Evolutionary conservation across 1,140 invertebrate genomes (phyloP).

Genomic region (Diuraphis noxia): DNA sequence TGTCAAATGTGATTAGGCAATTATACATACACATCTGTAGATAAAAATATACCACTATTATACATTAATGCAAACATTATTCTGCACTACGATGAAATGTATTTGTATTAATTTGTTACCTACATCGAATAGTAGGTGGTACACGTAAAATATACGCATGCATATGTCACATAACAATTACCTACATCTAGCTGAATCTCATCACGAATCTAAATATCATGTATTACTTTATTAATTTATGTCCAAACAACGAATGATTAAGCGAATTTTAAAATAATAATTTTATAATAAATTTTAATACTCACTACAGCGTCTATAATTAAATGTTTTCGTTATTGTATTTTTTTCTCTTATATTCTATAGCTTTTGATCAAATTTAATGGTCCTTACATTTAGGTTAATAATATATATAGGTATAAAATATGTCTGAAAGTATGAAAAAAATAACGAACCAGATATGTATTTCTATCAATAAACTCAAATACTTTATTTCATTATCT

Average conservation of each 20-base stretch:
- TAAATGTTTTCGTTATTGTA: neutral
- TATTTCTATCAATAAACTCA: neutral
- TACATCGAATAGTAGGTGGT: too few species aligned
- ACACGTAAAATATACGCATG: neutral
- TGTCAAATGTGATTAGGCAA: neutral
- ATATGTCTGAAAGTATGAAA: neutral
- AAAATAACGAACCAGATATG: neutral
- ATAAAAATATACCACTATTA: neutral
- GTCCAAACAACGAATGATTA: neutral
- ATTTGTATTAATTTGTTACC: neutral
- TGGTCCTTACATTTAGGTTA: neutral
- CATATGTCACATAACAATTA: neutral
- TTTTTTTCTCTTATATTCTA: neutral
- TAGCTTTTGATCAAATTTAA: slow-evolving; percentile 1
- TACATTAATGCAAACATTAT: neutral
- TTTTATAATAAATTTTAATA: neutral
- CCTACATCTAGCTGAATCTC: neutral
- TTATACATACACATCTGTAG: neutral
- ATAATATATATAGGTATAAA: neutral
- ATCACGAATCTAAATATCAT: neutral
- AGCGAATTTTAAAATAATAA: neutral
- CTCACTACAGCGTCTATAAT: neutral
- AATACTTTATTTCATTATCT: neutral
- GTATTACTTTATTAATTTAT: neutral
- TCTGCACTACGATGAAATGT: neutral